Evolutionary conservation across 2,113 vertebrate genomes (phyloP).

Genomic region (Xiphophorus maculatus): DNA sequence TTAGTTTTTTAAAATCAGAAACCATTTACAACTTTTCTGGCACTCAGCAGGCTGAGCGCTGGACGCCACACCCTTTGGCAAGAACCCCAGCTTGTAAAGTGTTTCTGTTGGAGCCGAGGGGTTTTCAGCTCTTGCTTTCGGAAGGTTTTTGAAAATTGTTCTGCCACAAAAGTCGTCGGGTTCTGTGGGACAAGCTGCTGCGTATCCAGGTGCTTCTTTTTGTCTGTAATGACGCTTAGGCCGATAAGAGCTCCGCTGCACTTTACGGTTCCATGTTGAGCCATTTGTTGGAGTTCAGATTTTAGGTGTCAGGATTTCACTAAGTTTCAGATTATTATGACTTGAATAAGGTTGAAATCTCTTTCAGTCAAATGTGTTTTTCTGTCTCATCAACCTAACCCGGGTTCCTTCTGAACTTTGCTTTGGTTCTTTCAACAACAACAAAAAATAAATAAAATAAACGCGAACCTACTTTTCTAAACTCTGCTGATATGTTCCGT

Average conservation of each 20-base stretch:
- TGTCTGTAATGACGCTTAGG: background rate
- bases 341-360: too few relatives aligned
- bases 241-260: background rate
- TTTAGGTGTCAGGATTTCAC: background rate
- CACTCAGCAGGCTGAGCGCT: background rate
- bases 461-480: too few relatives aligned
- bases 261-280: too few relatives aligned
- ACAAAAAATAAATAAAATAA: too few relatives aligned
- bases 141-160: background rate
- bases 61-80: background rate
- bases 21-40: background rate
- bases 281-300: too few relatives aligned
- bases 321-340: background rate
- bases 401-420: too few relatives aligned
- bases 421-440: too few relatives aligned
- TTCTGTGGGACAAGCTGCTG: background rate
- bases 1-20: too few relatives aligned
- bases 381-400: too few relatives aligned
- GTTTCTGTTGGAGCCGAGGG: background rate
- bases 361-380: too few relatives aligned
- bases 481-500: too few relatives aligned
- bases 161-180: background rate
- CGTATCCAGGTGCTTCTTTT: background rate
- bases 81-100: background rate
- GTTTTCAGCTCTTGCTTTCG: background rate